Percentiles rank a stretch among this genome's conserved stretches.
Evolutionary conservation across 2,797 vertebrate species (phyloP).

Genomic region (Novumbra hubbsi): DNA sequence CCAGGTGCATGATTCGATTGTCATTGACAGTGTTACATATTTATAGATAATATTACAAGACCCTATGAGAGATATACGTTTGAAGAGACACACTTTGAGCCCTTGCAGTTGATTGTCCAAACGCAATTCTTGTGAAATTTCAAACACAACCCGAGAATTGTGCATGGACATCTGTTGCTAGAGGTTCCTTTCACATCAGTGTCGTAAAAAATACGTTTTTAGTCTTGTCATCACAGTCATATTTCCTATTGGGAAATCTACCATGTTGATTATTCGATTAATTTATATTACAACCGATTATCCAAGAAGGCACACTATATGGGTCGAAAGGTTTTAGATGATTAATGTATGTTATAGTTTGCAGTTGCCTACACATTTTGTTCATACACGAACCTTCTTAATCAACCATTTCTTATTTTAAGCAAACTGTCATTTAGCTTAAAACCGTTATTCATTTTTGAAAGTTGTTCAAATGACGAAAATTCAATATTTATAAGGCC

Average conservation of each 20-base stretch:
- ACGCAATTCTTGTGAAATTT: constrained; percentile 90
- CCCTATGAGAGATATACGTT: constrained; percentile 1
- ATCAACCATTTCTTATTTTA: not conserved
- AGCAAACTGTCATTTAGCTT: not conserved
- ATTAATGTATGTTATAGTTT: not conserved
- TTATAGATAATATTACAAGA: not conserved
- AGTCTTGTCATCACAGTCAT: not conserved
- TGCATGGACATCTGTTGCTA: constrained; percentile 99
- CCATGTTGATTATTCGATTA: not conserved
- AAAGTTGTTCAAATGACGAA: constrained; percentile 50
- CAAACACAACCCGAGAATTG: constrained; percentile 91
- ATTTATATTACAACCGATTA: not conserved
- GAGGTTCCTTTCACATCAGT: constrained; percentile 69
- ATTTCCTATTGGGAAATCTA: not conserved
- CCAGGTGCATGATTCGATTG: not conserved
- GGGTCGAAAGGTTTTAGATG: not conserved
- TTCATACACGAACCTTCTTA: not conserved
- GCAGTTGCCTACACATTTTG: not conserved
- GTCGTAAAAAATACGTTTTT: not conserved
- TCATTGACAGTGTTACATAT: not conserved
- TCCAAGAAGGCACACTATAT: not conserved
- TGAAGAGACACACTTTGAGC: constrained; percentile 32
- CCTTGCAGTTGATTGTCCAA: constrained; percentile 87
- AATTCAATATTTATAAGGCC: constrained; percentile 35
- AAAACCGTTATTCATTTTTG: constrained; percentile 7